Evolutionary conservation across 2,113 vertebrate genomes (phyloP).

Genomic region (Cyphomyrus discorhynchus): DNA sequence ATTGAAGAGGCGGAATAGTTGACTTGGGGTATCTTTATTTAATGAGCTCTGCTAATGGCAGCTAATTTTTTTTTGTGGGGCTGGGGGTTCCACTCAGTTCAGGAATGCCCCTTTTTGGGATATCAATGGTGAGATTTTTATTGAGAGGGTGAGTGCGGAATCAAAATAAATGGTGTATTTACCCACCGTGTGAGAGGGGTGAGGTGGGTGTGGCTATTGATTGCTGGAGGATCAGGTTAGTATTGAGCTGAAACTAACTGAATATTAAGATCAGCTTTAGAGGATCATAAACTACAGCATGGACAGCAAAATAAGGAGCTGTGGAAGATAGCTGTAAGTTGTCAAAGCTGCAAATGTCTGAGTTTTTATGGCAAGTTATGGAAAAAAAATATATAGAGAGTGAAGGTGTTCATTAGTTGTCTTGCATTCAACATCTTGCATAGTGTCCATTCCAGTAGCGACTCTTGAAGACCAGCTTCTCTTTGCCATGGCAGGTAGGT

Average conservation of each 20-base stretch:
- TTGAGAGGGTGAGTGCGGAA: neutral
- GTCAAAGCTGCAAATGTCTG: neutral
- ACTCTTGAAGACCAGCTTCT: neutral
- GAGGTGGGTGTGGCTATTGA: neutral
- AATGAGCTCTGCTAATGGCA: neutral
- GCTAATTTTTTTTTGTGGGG: neutral
- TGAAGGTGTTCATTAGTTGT: neutral
- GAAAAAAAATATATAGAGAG: neutral
- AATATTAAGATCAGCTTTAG: neutral
- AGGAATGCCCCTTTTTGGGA: neutral
- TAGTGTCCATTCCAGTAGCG: neutral
- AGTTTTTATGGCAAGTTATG: neutral
- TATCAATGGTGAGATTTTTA: neutral
- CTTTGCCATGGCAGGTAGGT: neutral
- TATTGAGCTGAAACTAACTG: neutral
- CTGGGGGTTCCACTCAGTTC: neutral
- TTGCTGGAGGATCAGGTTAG: neutral
- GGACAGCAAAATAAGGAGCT: neutral
- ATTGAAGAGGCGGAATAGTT: neutral
- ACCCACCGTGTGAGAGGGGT: neutral
- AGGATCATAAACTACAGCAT: neutral
- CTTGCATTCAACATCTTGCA: neutral
- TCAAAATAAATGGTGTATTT: neutral
- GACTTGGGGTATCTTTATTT: neutral
- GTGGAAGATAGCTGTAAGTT: neutral